Base-by-base conservation (phyloP, 2,113 vertebrate species). In the Microcebus murinus region DNA sequence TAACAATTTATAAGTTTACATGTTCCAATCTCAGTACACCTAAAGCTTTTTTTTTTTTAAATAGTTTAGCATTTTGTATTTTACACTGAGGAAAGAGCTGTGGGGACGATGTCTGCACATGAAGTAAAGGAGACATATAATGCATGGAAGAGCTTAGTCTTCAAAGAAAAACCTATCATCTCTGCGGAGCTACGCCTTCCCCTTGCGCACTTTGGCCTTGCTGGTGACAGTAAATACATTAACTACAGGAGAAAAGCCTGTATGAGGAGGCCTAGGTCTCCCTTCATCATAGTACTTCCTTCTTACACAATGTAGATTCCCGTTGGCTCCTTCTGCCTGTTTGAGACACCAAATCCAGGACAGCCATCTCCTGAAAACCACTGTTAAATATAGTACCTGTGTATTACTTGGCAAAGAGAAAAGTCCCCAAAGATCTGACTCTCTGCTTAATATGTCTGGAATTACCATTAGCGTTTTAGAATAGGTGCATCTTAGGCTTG, bases 401-500 rank as follows among this genome's bases (percentile, higher is more conserved):
- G 21, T 15, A n/a, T 88, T 74, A 45, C 8, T 48, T 48, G 57
- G 39, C 57, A 77, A 67, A 81, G 61, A 85, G 61, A 83, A 48
- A 90, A 45, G 17, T 34, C 61, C 70, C 61, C 27, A 70, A 10
- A 89, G 23, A 48, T 68, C 48, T 73, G 80, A 63, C 67, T 86
- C 76, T 45, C 57, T 29, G 21, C 73, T 74, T 87, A 29, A 6
- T 70, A 55, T 3, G 11, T 76, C 55, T 86, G 39, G 68, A 92
- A 88, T 94, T 90, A 83, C 65, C 52, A 86, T 71, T 67, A 79
- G 9, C 86, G 87, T 85, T 96, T 96, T 74, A 96, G 85, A 42
- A 55, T 21, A 83, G 39, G 67, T 12, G 13, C 45, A 36, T 89
- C 63, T 29, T 84, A 59, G 9, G 4, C 29, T 67, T 39, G 84